Percentiles rank a stretch among this genome's conserved stretches.
These are phyloP conservation scores for Stictocephala bisonia DNA, from an alignment of 2,888 invertebrate genomes.

Conservation along the genomic window DNA sequence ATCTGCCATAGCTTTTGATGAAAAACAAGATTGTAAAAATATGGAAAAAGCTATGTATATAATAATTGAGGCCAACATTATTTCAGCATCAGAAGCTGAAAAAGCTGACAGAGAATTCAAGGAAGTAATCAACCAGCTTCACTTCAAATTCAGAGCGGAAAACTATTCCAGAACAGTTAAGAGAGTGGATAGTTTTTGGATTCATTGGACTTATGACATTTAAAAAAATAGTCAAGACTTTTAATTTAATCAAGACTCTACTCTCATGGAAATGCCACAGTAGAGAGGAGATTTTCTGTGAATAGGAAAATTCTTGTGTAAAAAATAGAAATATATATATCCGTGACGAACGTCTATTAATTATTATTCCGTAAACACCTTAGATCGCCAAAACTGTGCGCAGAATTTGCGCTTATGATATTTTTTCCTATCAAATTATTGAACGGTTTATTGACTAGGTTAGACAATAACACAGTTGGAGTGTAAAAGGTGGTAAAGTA, in stretches of 20 bases:
- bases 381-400: no score
- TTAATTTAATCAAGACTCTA: background rate
- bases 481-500: no score
- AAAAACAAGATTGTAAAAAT: background rate
- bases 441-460: no score
- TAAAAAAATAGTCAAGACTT: background rate
- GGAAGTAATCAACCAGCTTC: background rate
- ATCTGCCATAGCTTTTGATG: background rate
- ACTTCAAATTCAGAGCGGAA: background rate
- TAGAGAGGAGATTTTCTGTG: constrained; percentile 26
- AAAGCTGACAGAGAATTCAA: constrained; percentile 15
- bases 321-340: no score
- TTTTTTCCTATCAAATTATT: no score
- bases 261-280: constrained; percentile 19
- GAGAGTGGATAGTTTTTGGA: constrained; percentile 15
- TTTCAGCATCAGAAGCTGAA: constrained; percentile 18
- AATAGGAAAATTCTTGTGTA: constrained; percentile 15
- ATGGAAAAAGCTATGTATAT: constrained; percentile 2
- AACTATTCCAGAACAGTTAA: background rate
- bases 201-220: background rate
- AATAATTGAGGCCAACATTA: constrained; percentile 8
- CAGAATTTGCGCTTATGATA: no score
- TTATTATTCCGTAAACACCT: no score
- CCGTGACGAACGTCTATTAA: no score
- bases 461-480: no score